A percentile compares a stretch with the other conserved stretches of the same genome.
Conservation (phyloP, 2,113 vertebrate species). For the Ceyx melanurus region DNA sequence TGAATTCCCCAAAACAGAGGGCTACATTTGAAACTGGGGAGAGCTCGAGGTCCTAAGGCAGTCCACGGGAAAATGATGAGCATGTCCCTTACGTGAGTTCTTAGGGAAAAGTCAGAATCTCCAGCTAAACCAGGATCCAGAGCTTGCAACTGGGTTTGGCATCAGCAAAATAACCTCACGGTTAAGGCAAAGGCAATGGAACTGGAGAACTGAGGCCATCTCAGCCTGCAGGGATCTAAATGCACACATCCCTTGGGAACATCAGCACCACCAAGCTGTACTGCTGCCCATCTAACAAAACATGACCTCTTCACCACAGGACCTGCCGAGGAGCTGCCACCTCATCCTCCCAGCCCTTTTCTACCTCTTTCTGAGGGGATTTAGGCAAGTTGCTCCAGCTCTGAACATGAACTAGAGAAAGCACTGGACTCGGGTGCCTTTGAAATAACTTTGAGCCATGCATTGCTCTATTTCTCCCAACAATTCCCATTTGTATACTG, state of each 20-base stretch:
- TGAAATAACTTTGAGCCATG: slow-evolving; percentile 36
- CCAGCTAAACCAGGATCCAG: background rate
- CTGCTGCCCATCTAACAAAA: background rate
- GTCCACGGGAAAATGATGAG: background rate
- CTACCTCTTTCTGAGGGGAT: background rate
- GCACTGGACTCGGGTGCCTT: background rate
- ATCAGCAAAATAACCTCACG: background rate
- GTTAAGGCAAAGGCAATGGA: background rate
- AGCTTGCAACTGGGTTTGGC: background rate
- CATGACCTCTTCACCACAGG: background rate
- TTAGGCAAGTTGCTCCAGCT: background rate
- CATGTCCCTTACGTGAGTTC: background rate
- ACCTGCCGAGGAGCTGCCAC: background rate
- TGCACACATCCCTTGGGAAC: background rate
- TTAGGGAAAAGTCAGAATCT: background rate
- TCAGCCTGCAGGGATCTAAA: background rate
- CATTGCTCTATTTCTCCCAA: slow-evolving; percentile 28
- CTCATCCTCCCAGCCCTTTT: background rate
- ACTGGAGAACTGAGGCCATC: fast-evolving
- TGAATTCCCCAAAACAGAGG: background rate
- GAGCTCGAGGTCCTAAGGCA: background rate
- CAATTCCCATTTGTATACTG: slow-evolving; percentile 21
- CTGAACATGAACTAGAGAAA: background rate
- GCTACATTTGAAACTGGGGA: background rate
- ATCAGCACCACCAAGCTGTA: fast-evolving